These are phyloP conservation scores for Penaeus monodon DNA, from an alignment of 2,888 invertebrate species.

Conservation along the genomic window DNA sequence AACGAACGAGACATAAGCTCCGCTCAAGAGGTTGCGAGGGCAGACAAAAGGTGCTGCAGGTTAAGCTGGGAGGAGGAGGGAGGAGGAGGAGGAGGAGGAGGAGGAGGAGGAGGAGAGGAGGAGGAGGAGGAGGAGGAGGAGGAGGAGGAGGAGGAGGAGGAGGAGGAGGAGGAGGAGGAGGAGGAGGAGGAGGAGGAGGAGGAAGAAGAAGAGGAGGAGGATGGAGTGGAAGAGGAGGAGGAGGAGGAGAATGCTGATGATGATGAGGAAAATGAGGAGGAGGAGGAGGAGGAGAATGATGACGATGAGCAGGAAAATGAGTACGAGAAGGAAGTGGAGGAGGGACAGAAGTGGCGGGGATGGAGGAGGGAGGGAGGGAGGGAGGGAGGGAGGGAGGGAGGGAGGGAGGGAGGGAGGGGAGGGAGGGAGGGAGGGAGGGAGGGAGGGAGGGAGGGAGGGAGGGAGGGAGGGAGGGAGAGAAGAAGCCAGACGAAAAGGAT, in stretches of 20 bases:
- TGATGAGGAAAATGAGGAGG: no score
- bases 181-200: neutral
- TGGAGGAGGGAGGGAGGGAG: no score
- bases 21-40: neutral
- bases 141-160: neutral
- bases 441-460: neutral
- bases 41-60: slow-evolving; percentile 7
- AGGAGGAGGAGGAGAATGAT: no score
- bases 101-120: neutral
- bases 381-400: no score
- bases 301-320: no score
- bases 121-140: neutral
- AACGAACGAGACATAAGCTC: no score
- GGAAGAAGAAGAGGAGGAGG: neutral
- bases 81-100: neutral
- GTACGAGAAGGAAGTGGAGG: no score
- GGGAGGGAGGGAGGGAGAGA: neutral
- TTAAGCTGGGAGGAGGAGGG: neutral
- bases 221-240: no score
- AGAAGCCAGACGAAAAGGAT: neutral
- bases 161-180: neutral
- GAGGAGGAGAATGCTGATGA: no score
- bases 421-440: no score
- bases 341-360: no score
- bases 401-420: no score